Percentiles rank a stretch among this genome's conserved stretches.
phyloP scores from a whole-genome alignment of 2,888 invertebrate species.

The Agriopis leucophaearia region DNA sequence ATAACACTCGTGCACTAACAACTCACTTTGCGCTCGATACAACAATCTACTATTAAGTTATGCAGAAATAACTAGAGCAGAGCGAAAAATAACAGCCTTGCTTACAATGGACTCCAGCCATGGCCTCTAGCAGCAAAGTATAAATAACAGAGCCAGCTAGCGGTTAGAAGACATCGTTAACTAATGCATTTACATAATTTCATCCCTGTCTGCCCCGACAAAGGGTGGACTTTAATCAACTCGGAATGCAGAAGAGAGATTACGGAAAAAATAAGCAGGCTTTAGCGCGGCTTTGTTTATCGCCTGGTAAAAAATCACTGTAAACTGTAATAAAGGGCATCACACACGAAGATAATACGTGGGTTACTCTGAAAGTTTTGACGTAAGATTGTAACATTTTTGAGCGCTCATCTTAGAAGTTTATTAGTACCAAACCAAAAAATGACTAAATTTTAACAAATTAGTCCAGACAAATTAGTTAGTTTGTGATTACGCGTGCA shows the following conservation, averaged over 20 bases:
- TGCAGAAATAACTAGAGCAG: not conserved
- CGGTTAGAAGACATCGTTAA: slow-evolving; percentile 28
- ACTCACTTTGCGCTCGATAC: too few relatives aligned
- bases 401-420: too few relatives aligned
- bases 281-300: slow-evolving; percentile 11
- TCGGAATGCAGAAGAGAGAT: slow-evolving; percentile 22
- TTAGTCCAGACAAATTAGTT: too few relatives aligned
- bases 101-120: not conserved
- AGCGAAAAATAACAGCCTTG: slow-evolving; percentile 4
- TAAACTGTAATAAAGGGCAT: not conserved
- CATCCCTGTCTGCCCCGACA: slow-evolving; percentile 17
- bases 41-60: too few relatives aligned
- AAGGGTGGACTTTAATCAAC: slow-evolving; percentile 34
- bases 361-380: too few relatives aligned
- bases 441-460: too few relatives aligned
- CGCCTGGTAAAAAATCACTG: not conserved
- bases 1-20: too few relatives aligned
- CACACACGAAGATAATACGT: too few relatives aligned
- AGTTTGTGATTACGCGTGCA: too few relatives aligned
- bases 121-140: not conserved
- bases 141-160: not conserved
- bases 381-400: too few relatives aligned
- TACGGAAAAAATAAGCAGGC: slow-evolving; percentile 21
- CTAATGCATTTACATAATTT: slow-evolving; percentile 35
- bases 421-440: too few relatives aligned